Conservation (phyloP, 2,797 vertebrate species). For the Mallotus villosus region DNA sequence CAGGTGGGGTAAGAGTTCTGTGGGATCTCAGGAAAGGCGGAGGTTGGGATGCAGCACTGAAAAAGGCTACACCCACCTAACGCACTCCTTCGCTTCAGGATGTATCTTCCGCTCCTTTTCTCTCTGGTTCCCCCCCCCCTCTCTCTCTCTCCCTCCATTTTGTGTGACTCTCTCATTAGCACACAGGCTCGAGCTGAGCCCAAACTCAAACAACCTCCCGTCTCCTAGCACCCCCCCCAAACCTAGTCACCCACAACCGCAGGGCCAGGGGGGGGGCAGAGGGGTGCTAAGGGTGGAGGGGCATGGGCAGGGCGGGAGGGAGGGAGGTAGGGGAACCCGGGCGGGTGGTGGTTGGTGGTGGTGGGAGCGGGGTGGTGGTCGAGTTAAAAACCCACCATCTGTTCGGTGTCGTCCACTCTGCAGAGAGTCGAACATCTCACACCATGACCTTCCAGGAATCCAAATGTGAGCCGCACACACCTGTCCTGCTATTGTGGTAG, state of each 20-base stretch:
- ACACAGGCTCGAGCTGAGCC: constrained; percentile 45
- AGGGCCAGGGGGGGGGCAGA: constrained; percentile 37
- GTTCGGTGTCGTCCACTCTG: constrained; percentile 17
- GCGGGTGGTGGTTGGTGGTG: neutral
- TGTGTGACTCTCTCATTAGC: constrained; percentile 29
- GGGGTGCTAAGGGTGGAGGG: neutral
- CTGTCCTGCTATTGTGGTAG: neutral
- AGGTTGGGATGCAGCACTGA: neutral
- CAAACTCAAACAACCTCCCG: constrained; percentile 58
- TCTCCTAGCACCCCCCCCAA: constrained; percentile 18
- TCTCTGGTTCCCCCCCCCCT: constrained; percentile 6
- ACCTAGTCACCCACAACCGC: constrained; percentile 60
- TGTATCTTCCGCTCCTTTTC: neutral
- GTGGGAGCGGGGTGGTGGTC: neutral
- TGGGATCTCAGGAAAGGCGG: neutral
- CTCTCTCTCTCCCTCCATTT: constrained; percentile 41
- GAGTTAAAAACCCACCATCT: constrained; percentile 64
- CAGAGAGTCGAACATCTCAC: neutral
- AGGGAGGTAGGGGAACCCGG: too few relatives aligned
- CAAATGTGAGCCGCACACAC: neutral
- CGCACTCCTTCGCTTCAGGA: neutral
- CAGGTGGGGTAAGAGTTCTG: neutral
- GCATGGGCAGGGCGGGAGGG: neutral
- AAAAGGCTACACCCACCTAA: neutral
- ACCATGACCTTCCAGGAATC: neutral